These are phyloP conservation scores for Odontophorus gujanensis DNA, from an alignment of 2,113 vertebrate species.

Conservation along the genomic window DNA sequence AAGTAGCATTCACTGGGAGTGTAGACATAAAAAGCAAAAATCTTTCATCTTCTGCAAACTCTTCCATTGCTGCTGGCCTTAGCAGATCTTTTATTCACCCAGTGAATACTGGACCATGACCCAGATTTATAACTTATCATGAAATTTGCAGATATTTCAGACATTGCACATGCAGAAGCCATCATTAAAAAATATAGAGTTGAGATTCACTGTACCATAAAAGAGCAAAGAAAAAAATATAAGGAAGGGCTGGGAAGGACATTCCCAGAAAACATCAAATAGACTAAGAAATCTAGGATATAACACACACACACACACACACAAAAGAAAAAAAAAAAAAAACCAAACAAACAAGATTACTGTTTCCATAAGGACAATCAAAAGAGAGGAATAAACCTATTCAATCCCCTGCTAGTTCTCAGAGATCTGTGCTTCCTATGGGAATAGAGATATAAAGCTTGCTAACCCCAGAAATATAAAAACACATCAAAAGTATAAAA, in stretches of 20 bases:
- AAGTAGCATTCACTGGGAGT: background rate
- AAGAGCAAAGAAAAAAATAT: background rate
- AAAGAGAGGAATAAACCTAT: background rate
- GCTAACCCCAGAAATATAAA: constrained; percentile 35
- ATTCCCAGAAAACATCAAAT: background rate
- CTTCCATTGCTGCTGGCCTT: background rate
- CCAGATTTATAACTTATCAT: background rate
- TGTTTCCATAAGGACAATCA: constrained; percentile 34
- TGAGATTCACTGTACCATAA: background rate
- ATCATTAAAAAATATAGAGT: background rate
- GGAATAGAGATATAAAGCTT: constrained; percentile 61
- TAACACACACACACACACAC: background rate
- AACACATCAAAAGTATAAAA: constrained; percentile 69
- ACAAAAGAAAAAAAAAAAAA: background rate
- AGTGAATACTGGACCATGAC: background rate
- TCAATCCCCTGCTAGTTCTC: constrained; percentile 66
- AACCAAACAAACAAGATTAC: too few relatives aligned
- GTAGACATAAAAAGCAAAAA: background rate
- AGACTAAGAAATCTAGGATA: background rate
- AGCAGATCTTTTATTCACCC: background rate
- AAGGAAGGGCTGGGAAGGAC: background rate
- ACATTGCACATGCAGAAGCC: background rate
- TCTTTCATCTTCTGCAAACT: background rate
- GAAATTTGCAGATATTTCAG: background rate
- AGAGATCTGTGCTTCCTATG: constrained; percentile 27